phyloP scores from a whole-genome alignment of 2,797 vertebrate species.

The Leptatherina wallacei region DNA sequence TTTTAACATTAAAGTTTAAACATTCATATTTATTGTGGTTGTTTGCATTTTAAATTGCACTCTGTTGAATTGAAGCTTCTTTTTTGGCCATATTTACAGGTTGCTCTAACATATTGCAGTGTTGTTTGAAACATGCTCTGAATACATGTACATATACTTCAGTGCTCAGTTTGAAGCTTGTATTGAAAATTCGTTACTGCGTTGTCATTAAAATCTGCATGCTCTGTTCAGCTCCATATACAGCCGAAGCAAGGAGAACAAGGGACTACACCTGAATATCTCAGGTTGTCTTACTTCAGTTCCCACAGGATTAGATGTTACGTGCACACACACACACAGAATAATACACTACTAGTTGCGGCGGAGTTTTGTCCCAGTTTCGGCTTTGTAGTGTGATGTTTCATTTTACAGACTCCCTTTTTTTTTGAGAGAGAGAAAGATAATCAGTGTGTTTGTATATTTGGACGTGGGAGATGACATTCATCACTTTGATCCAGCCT shows the following conservation, averaged over 20 bases:
- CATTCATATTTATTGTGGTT: not conserved
- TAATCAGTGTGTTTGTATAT: slow-evolving; percentile 42
- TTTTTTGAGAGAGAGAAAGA: slow-evolving; percentile 42
- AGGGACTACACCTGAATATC: slow-evolving; percentile 11
- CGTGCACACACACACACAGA: slow-evolving; percentile 49
- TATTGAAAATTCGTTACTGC: not conserved
- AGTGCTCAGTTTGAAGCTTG: too few species aligned
- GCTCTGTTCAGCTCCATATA: not conserved
- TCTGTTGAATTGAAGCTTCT: too few species aligned
- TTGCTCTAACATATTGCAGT: not conserved
- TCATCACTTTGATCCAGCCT: slow-evolving; percentile 69
- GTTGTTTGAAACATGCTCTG: not conserved
- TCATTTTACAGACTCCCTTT: slow-evolving; percentile 47
- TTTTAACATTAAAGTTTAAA: not conserved
- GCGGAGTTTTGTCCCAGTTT: slow-evolving; percentile 61
- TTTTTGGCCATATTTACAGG: not conserved
- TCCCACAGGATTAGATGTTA: slow-evolving; percentile 74
- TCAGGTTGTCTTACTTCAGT: slow-evolving; percentile 42
- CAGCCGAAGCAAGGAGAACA: slow-evolving; percentile 1
- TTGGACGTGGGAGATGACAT: slow-evolving; percentile 30
- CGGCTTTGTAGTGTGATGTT: slow-evolving; percentile 68
- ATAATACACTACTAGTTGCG: slow-evolving; percentile 38
- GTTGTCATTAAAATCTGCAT: not conserved
- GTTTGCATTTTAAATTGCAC: slow-evolving; percentile 1
- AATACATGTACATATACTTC: not conserved